Base-by-base conservation (phyloP, 2,888 invertebrate genomes). In the Campaea margaritaria region DNA sequence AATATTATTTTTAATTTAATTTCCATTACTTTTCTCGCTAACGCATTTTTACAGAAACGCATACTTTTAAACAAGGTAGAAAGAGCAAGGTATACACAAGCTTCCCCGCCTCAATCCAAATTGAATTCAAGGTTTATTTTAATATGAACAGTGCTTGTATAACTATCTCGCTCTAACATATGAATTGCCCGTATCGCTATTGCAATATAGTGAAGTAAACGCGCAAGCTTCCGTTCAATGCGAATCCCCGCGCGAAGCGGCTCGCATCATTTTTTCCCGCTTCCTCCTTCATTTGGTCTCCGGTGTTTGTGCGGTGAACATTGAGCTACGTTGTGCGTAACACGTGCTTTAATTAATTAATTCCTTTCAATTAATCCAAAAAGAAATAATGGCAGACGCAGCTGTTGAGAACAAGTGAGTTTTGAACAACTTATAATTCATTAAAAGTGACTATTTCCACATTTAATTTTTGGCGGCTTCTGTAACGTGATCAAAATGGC, bases 401-500 rank as follows among this genome's bases (percentile, higher is more conserved):
- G 95, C 95, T 77, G 91, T 93, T 68, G 94, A 94, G 83, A 93
- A 93, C 83, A 94, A 94, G 95, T 95, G 93, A 95, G 95, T 95
- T 79, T 66, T 70, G 73, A 70, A 67, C 16, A 69, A 49, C 42
- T 61, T 62, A 67, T 79, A 58, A 68, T 67, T 77, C 61, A 74
- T 56, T 68, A 71, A 58, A 63, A 44, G 27, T 43, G 67, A 73
- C 63, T 76, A 78, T 78, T 60, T 51, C 63, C 61, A 12, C 12
- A 65, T 69, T 70, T 68, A 72, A 78, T 70, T 88, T 91, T 92
- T 91, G 91, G 91, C 91, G 91, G 91, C 86, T 85, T 83, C 72
- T 67, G 69, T 69, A 83, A 85, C 87, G 85, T 88, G 89, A 90
- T 86, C 93, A 94, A 93, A 93, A 94, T 94, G 94, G 94, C 94